phyloP scores from a whole-genome alignment of 2,888 invertebrate species.

The Bhutanitis thaidina region DNA sequence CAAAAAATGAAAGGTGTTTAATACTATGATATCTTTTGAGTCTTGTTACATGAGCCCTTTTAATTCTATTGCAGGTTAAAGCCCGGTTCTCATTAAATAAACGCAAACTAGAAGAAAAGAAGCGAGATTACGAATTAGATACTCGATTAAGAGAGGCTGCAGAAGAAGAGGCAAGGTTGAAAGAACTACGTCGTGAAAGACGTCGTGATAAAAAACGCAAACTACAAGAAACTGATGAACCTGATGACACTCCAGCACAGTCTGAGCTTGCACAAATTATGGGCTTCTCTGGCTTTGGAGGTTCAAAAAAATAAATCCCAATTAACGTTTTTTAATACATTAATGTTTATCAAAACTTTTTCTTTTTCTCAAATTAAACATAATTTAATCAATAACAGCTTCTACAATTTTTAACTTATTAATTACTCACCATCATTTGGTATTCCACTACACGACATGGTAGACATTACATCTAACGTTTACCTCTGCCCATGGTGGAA shows the following conservation, averaged over 20 bases:
- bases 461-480: too few relatives aligned
- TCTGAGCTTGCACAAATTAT: conserved; percentile 93
- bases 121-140: conserved; percentile 96
- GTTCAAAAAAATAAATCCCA: conserved; percentile 84
- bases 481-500: too few relatives aligned
- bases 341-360: too few relatives aligned
- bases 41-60: too few relatives aligned
- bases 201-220: conserved; percentile 93
- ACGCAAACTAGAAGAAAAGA: conserved; percentile 95
- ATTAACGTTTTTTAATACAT: too few relatives aligned
- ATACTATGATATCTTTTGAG: too few relatives aligned
- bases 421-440: too few relatives aligned
- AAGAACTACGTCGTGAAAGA: conserved; percentile 92
- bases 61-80: conserved; percentile 80
- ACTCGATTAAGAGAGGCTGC: conserved; percentile 94
- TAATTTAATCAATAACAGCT: too few relatives aligned
- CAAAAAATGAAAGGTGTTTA: too few relatives aligned
- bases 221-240: conserved; percentile 82
- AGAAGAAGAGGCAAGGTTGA: conserved; percentile 97
- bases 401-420: too few relatives aligned
- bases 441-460: too few relatives aligned
- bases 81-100: conserved; percentile 95
- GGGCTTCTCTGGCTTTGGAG: conserved; percentile 97
- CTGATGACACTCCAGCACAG: conserved; percentile 73
- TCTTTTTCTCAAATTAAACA: too few relatives aligned